Evolutionary conservation across 2,888 invertebrate genomes (phyloP), one percentile per base, ranked within the genome.

Genomic region (Lasioglossum marginatum): DNA sequence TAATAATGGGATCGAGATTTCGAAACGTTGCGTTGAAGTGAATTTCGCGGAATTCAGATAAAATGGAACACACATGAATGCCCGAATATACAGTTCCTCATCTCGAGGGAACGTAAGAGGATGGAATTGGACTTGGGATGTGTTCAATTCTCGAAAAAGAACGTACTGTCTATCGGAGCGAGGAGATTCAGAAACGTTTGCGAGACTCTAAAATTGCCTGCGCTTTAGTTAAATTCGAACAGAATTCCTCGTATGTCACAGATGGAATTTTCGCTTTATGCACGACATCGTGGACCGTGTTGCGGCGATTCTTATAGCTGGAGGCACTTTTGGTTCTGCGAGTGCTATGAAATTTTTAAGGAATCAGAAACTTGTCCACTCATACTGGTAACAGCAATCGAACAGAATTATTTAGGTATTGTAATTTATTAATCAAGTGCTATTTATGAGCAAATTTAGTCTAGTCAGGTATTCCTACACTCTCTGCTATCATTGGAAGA

Each of bases 91-190:
- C 74, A 79, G 80, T 81, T 77, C 74, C 71, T 23, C 43, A 57
- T 84, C 90, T 81, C 84, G 23, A 43, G 82, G 81, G 88, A 88
- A 77, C 68, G 83, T 79, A 85, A 88, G 82, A 43, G 81, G 81
- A 90, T 83, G 68, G 81, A 86, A 89, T 89, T 84, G 88, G 70
- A 89, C 78, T 79, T 82, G 70, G 73, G 78, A 89, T 81, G 70
- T 80, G 81, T 83, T 88, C 74, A 31, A 48, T 52, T 74, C 76
- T 45, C 73, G 60, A 79, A 83, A 83, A 85, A 81, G 79, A 70
- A 66, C 57, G 52, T 66, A 37, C 68, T 68, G 70, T 71, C 68
- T 78, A 37, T 27, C 43, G 57, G 12, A 34, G 34, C 52, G 57
- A 34, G 73, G 43, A 52, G 77, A 85, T 81, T 71, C 34, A 52